A percentile compares a stretch with the other conserved stretches of the same genome.
These are phyloP conservation scores for Mohoua ochrocephala DNA, from an alignment of 2,113 vertebrate genomes.

Conservation along the genomic window DNA sequence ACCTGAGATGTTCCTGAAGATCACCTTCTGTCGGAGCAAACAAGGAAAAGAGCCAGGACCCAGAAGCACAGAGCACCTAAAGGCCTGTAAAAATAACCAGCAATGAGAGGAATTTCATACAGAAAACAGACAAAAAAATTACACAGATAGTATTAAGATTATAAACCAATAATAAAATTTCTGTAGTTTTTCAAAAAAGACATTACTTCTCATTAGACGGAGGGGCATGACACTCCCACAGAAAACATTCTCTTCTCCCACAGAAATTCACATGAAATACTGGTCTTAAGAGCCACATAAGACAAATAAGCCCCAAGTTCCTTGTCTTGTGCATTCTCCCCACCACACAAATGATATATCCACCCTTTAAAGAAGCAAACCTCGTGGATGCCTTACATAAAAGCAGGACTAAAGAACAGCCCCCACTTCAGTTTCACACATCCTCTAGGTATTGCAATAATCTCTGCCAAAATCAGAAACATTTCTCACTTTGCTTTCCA, in stretches of 20 bases:
- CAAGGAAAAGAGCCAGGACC: not conserved
- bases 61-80: not conserved
- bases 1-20: not conserved
- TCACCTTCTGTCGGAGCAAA: not conserved
- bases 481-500: not conserved
- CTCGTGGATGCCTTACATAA: not conserved
- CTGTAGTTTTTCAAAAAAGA: slow-evolving; percentile 15
- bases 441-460: not conserved
- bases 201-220: slow-evolving; percentile 15
- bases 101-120: slow-evolving; percentile 33
- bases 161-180: slow-evolving; percentile 40
- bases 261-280: slow-evolving; percentile 23
- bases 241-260: slow-evolving; percentile 11
- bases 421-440: not conserved
- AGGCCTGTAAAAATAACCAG: slow-evolving; percentile 4
- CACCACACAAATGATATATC: not conserved
- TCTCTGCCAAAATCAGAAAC: not conserved
- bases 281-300: not conserved
- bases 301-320: slow-evolving; percentile 8
- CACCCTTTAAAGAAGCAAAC: not conserved
- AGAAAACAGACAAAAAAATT: slow-evolving; percentile 1
- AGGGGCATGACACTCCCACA: not conserved
- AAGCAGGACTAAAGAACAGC: not conserved
- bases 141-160: slow-evolving; percentile 21
- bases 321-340: not conserved